phyloP scores from a whole-genome alignment of 2,888 invertebrate species.

The Dicyrtoma fusca region DNA sequence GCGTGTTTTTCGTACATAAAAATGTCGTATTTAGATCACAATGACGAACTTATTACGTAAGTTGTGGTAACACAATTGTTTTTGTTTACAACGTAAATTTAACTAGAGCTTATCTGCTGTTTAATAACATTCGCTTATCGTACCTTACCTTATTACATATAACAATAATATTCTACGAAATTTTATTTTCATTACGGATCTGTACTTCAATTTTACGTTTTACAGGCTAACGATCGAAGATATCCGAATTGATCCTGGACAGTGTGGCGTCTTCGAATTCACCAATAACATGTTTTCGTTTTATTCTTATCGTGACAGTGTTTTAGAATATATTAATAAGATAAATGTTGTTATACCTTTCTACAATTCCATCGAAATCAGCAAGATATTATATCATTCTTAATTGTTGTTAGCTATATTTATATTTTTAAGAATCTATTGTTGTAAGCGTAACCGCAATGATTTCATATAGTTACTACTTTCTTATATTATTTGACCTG shows the following conservation, averaged over 20 bases:
- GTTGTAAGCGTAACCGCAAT: too few species aligned
- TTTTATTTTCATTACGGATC: neutral
- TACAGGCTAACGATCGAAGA: slow-evolving; percentile 9
- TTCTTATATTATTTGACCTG: too few species aligned
- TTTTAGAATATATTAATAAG: slow-evolving; percentile 22
- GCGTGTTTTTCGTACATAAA: slow-evolving; percentile 16
- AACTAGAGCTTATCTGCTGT: too few species aligned
- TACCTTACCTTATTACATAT: neutral
- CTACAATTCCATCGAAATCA: slow-evolving; percentile 19
- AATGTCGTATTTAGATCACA: slow-evolving; percentile 10
- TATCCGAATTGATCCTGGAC: neutral
- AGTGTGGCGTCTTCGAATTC: slow-evolving; percentile 3
- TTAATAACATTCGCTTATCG: too few species aligned
- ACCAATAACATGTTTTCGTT: slow-evolving; percentile 21
- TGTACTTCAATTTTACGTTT: neutral
- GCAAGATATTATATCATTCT: neutral
- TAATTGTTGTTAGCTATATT: too few species aligned
- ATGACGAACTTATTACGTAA: slow-evolving; percentile 20
- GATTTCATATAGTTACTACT: too few species aligned
- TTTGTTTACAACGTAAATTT: too few species aligned
- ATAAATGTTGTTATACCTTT: slow-evolving; percentile 26
- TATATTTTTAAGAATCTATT: too few species aligned
- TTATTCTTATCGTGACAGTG: slow-evolving; percentile 10
- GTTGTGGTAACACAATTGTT: neutral
- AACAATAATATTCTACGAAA: neutral